Evolutionary conservation across 2,113 vertebrate species (phyloP), one percentile per base, ranked within the genome.

Genomic region (Sarotherodon lohbergeri): DNA sequence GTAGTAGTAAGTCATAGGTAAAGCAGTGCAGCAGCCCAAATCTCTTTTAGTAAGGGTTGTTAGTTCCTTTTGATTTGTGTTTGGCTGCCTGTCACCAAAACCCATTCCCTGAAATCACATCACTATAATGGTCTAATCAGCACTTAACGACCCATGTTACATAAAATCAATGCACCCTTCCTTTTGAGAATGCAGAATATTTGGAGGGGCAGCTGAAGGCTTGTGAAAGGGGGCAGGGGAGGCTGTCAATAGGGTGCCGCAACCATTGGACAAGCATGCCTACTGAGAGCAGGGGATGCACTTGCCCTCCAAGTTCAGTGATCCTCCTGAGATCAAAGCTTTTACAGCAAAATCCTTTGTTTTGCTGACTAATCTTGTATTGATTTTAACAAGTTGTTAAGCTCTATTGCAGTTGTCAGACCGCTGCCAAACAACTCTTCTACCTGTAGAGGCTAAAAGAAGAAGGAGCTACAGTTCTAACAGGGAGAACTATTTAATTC

Each of bases 291-390:
- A 32, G 34, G 91, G 59, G 92, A 87, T 87, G 89, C 68, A 57
- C 84, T 90, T 89, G 91, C 81, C 89, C 92, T 95, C 83, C 56
- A 71, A 90, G 88, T 91, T 93, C 73, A 84, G 66, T 82, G 89
- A 90, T 92, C 87, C 88, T 89, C 84, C 55, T 52, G 86, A 95
- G 94, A 94, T 90, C 90, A 66, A 11, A 83, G 93, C 95, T 95
- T 95, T 94, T 95, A 92, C 92, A 95, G 94, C 94, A 90, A 93
- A 94, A 95, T 95, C 92, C 91, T 93, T 96, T 95, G 95, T 95
- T 95, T 95, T 96, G 93, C 94, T 95, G 92, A 94, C 93, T 96
- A 96, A 97, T 96, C 95, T 73, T 36, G 13, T 95, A 97, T 96
- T 90, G 96, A 97, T 95, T 94, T 87, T 79, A 89, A 87, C 90